Evolutionary conservation across 2,888 invertebrate species (phyloP), one percentile per base, ranked within the genome.

Genomic region (Furcula furcula): DNA sequence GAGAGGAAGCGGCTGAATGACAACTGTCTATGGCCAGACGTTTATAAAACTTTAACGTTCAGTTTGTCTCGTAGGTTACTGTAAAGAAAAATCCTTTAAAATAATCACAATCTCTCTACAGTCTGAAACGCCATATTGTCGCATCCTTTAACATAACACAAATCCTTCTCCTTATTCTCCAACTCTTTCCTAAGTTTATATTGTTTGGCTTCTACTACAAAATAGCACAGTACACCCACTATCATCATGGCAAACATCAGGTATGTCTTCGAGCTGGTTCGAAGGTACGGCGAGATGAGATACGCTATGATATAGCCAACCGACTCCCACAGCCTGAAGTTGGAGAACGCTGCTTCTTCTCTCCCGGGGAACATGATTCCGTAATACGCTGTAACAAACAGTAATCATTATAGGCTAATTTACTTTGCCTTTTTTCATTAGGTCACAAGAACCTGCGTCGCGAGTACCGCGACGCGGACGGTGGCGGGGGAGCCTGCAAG

Each of bases 271-370:
- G 80, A 63, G 32, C 79, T 70, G 9, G 90, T 89, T 30, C 90
- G 78, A 1, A 92, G 53, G 49, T 81, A 79, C 2, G 90, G 85
- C 1, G 91, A 91, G 44, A 91, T 83, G 18, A 90, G 71, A 63
- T 92, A 93, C 1, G 92, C 91, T 6, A 92, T 80, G 42, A 92
- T 91, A 69, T 91, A 92, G 2, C 93, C 93, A 0, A 91, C 69
- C 0, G 92, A 91, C 63, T 93, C 92, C 93, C 93, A 93, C 2
- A 94, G 84, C 0, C 93, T 79, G 79, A 93, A 93, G 79, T 93
- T 93, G 22, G 93, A 90, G 77, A 92, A 94, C 0, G 93, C 93
- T 0, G 93, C 92, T 57, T 93, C 93, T 57, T 92, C 90, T 46
- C 90, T 75, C 0, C 88, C 84, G 0, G 90, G 90, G 63, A 93